Evolutionary conservation across 53 echinoderm and acorn worm genomes (phyloP).

Genomic region (Paracentrotus lividus): DNA sequence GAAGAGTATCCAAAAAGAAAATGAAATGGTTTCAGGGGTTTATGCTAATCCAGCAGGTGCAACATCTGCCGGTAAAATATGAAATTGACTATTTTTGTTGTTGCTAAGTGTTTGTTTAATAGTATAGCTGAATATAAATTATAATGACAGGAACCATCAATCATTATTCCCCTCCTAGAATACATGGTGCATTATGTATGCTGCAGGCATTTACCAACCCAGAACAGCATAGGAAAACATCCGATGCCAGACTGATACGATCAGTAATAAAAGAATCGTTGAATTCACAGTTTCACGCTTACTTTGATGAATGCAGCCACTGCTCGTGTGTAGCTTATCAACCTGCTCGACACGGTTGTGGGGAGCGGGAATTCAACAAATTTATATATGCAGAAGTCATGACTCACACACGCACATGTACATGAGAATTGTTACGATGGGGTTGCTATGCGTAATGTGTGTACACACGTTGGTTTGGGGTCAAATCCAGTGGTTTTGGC

Average conservation of each 20-base stretch:
- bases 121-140: neutral
- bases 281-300: slow-evolving; percentile 43
- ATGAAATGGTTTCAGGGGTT: neutral
- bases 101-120: neutral
- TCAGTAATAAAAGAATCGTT: slow-evolving; percentile 11
- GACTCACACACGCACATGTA: slow-evolving; percentile 57
- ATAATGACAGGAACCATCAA: neutral
- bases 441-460: slow-evolving; percentile 42
- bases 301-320: slow-evolving; percentile 11
- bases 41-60: neutral
- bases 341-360: neutral
- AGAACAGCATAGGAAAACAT: slow-evolving; percentile 15
- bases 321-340: neutral
- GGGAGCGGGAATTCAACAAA: slow-evolving; percentile 52
- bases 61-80: slow-evolving; percentile 1
- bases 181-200: slow-evolving; percentile 23
- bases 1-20: no score
- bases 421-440: slow-evolving; percentile 6
- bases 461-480: slow-evolving; percentile 39
- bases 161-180: neutral
- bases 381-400: slow-evolving; percentile 58
- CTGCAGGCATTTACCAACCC: neutral
- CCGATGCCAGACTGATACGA: neutral
- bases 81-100: neutral
- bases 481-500: slow-evolving; percentile 23